A percentile compares a stretch with the other conserved stretches of the same genome.
phyloP scores from a whole-genome alignment of 2,113 vertebrate genomes.

The Hippopotamus amphibius region DNA sequence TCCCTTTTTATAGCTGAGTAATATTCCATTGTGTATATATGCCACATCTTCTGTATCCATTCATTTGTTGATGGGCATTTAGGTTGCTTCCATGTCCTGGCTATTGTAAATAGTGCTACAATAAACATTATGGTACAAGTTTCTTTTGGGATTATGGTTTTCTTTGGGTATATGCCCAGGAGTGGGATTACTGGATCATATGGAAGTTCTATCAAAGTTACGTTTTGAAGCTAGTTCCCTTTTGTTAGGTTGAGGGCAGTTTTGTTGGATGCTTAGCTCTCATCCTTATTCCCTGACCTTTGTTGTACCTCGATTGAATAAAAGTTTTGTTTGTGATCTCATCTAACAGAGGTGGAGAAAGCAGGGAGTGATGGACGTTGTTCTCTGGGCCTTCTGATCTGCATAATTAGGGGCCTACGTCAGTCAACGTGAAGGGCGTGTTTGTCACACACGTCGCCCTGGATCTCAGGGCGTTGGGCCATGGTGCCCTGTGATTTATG shows the following conservation, averaged over 20 bases:
- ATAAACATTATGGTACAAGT: no score
- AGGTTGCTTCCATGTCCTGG: no score
- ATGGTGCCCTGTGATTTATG: neutral
- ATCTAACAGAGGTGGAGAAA: neutral
- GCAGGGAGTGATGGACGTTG: accelerated
- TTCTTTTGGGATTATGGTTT: no score
- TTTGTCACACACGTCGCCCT: accelerated
- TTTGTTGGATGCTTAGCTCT: neutral
- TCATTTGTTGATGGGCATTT: no score
- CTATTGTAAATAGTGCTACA: no score
- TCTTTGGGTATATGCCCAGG: no score
- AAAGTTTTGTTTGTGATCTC: neutral
- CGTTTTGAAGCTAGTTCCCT: neutral
- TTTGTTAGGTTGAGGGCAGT: neutral
- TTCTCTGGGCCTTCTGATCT: accelerated
- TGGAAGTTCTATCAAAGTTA: neutral
- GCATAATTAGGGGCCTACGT: accelerated
- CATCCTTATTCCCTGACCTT: neutral
- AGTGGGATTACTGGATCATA: no score
- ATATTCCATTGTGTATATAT: no score
- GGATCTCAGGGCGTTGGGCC: neutral
- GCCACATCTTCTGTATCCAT: no score
- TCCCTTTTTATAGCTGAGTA: no score
- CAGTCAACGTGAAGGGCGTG: accelerated
- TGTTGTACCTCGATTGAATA: neutral